Percentiles rank a stretch among this genome's conserved stretches.
These are phyloP conservation scores for Cryptoleucopteryx plumbea DNA, from an alignment of 2,113 vertebrate genomes.

Conservation along the genomic window DNA sequence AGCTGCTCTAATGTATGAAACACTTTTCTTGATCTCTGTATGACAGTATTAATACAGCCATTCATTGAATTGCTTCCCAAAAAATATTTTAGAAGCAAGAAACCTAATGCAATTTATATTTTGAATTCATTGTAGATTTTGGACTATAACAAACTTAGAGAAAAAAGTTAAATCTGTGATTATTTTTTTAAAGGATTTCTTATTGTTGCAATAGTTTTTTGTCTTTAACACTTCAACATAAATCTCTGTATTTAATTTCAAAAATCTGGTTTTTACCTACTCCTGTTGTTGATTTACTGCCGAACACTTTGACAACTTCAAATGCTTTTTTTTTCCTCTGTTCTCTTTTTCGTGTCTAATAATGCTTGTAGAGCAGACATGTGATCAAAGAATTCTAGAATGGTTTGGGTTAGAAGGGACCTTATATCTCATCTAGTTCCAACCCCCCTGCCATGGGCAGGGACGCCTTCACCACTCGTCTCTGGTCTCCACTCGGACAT, in stretches of 20 bases:
- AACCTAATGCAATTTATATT: not conserved
- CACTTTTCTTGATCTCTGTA: not conserved
- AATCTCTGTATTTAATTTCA: not conserved
- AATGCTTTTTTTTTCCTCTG: not conserved
- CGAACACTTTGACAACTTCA: not conserved
- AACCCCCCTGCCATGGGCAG: no score
- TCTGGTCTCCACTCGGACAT: no score
- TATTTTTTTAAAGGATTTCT: not conserved
- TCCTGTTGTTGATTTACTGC: not conserved
- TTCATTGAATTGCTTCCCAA: not conserved
- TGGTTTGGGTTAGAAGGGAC: no score
- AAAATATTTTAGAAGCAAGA: not conserved
- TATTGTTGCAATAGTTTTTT: not conserved
- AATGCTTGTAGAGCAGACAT: not conserved
- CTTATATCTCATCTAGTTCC: no score
- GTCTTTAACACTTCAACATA: not conserved
- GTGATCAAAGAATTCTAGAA: not conserved
- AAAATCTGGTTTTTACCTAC: not conserved
- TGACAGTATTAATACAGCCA: not conserved
- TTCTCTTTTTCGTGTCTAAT: not conserved
- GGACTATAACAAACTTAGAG: not conserved
- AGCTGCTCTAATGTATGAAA: not conserved
- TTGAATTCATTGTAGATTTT: not conserved
- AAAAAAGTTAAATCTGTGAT: not conserved
- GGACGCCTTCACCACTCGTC: no score